These are phyloP conservation scores for Muscicapa adusta DNA, from an alignment of 2,113 vertebrate genomes.

Conservation along the genomic window DNA sequence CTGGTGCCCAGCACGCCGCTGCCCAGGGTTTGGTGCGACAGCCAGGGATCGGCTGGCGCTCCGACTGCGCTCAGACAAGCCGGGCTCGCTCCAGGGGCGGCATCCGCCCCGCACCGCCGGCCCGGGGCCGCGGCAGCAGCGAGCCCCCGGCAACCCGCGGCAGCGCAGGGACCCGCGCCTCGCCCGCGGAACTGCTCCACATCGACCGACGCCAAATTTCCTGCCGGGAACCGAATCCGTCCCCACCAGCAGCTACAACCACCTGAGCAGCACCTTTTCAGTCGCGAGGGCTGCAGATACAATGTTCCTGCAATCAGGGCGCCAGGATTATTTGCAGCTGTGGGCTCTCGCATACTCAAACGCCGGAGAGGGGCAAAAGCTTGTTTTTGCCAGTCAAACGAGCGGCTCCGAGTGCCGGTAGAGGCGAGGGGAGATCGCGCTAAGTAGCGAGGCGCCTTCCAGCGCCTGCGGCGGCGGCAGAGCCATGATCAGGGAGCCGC, in stretches of 20 bases:
- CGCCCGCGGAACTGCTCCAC: background rate
- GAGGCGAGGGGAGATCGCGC: background rate
- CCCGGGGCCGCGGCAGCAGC: background rate
- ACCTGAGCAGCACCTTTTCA: background rate
- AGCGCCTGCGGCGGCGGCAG: background rate
- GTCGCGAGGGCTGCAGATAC: background rate
- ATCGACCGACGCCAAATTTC: background rate
- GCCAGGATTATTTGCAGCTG: background rate
- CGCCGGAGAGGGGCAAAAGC: background rate
- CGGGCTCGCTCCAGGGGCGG: background rate
- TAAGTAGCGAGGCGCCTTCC: background rate
- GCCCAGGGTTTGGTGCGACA: background rate
- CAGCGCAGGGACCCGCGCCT: background rate
- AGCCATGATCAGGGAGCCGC: background rate
- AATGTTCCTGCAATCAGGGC: background rate
- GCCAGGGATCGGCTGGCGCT: background rate
- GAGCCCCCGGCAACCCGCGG: background rate
- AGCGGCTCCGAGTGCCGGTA: background rate
- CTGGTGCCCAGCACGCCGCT: background rate
- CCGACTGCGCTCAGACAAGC: background rate
- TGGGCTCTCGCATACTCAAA: background rate
- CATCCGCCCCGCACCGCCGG: background rate
- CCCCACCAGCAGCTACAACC: background rate
- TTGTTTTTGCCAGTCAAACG: background rate
- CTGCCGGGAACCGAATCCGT: background rate